Evolutionary conservation across 2,113 vertebrate species (phyloP).

Genomic region (Tringa solitaria): DNA sequence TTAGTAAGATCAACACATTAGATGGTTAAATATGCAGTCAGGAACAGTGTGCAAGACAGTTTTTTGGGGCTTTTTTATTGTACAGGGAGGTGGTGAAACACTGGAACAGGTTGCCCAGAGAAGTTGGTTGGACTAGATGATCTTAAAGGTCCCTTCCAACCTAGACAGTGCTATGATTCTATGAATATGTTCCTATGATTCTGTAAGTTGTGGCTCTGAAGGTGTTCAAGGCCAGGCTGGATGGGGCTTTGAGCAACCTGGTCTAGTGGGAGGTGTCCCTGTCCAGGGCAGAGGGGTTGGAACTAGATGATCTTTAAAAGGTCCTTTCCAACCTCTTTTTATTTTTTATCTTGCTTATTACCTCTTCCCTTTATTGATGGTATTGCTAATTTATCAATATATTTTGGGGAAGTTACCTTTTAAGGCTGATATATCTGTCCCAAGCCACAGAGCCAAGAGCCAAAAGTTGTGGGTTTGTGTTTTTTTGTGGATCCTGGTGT

Average conservation of each 20-base stretch:
- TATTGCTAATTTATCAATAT: neutral
- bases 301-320: neutral
- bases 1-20: neutral
- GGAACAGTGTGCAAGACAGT: neutral
- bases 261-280: neutral
- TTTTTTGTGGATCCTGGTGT: neutral
- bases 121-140: no score
- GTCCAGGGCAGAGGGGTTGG: fast-evolving
- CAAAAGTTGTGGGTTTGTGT: neutral
- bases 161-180: no score
- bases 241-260: neutral
- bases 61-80: neutral
- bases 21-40: neutral
- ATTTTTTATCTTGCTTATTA: neutral
- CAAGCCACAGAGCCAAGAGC: neutral
- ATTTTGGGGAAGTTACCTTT: neutral
- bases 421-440: neutral
- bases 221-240: neutral
- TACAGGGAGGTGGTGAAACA: neutral
- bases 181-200: no score
- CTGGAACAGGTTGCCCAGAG: neutral
- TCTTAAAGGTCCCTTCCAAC: no score
- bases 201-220: no score
- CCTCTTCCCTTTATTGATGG: neutral
- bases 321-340: neutral